A percentile compares a stretch with the other conserved stretches of the same genome.
Conservation (phyloP, 2,797 vertebrate species). For the Ciconia nigra region DNA sequence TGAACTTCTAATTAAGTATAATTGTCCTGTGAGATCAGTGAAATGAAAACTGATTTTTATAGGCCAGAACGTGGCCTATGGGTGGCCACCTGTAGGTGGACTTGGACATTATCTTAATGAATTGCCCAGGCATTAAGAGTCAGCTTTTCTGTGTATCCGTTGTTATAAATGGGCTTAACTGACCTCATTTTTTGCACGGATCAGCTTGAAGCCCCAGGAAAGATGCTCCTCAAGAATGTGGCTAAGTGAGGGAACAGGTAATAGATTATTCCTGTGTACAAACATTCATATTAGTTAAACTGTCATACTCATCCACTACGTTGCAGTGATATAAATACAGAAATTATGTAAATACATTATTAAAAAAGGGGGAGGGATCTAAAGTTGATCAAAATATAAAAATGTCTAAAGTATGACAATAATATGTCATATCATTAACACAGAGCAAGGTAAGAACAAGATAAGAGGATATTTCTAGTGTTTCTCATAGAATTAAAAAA, state of each 20-base stretch:
- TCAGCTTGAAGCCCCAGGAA: not conserved
- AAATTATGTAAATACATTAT: not conserved
- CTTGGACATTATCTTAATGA: not conserved
- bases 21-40: not conserved
- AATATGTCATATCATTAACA: not conserved
- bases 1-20: not conserved
- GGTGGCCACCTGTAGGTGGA: not conserved
- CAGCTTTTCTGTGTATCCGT: not conserved
- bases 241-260: not conserved
- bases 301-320: not conserved
- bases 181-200: not conserved
- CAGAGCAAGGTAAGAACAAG: not conserved
- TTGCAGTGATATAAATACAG: not conserved
- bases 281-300: not conserved
- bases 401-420: not conserved
- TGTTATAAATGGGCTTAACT: not conserved
- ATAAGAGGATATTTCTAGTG: not conserved
- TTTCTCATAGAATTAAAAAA: not conserved
- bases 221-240: not conserved
- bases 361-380: not conserved
- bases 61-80: not conserved
- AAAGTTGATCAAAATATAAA: not conserved
- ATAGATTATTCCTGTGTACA: not conserved
- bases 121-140: not conserved
- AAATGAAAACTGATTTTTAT: not conserved